Evolutionary conservation across 2,797 vertebrate genomes (phyloP).

Genomic region (Cercopithecus diana): DNA sequence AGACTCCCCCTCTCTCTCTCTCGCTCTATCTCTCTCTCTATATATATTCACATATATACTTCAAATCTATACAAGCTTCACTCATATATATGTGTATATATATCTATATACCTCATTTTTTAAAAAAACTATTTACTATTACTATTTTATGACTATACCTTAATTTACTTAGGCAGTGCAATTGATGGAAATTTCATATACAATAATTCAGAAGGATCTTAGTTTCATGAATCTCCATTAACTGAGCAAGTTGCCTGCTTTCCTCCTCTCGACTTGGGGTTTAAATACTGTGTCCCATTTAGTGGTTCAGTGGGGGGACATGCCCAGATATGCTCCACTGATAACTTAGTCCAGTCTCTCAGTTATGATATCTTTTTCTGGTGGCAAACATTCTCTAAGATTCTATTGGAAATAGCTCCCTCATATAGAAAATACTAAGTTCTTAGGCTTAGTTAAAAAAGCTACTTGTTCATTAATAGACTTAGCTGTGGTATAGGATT

Average conservation of each 20-base stretch:
- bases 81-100: neutral
- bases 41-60: neutral
- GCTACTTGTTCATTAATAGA: neutral
- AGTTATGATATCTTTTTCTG: neutral
- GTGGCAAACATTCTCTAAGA: neutral
- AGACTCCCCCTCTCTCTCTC: neutral
- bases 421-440: neutral
- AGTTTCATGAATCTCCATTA: neutral
- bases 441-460: neutral
- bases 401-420: neutral
- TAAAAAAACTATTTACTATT: neutral
- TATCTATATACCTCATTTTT: neutral
- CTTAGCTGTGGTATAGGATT: neutral
- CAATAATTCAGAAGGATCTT: neutral
- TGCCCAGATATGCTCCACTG: neutral
- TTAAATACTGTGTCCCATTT: neutral
- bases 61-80: neutral
- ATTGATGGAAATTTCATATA: neutral
- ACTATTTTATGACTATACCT: neutral
- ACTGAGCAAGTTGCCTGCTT: neutral
- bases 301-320: neutral
- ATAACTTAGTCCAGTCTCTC: neutral
- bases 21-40: fast-evolving
- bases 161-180: neutral
- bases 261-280: neutral